These are phyloP conservation scores for Nebria ingens DNA, from an alignment of 1,140 invertebrate genomes.

Conservation along the genomic window DNA sequence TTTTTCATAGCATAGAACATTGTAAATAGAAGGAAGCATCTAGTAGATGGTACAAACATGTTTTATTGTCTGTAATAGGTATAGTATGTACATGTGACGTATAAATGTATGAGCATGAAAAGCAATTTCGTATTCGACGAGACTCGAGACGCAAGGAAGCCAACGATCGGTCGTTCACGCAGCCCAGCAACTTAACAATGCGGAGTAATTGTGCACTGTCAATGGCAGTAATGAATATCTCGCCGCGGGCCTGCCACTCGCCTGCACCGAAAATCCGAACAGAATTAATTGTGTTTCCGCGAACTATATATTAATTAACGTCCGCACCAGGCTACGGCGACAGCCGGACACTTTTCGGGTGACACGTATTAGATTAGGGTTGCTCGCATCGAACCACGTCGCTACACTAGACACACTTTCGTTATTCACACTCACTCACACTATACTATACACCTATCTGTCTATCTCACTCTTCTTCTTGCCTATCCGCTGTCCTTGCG, in stretches of 20 bases:
- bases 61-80: too few relatives aligned
- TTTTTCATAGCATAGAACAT: too few relatives aligned
- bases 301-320: conserved; percentile 9
- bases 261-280: conserved; percentile 6
- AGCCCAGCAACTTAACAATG: background rate
- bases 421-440: too few relatives aligned
- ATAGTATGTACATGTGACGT: background rate
- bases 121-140: background rate
- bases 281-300: conserved; percentile 8
- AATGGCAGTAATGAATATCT: conserved; percentile 9
- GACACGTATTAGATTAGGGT: conserved; percentile 8
- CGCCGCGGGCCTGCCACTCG: conserved; percentile 1
- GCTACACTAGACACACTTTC: too few relatives aligned
- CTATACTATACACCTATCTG: background rate
- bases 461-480: background rate
- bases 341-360: conserved; percentile 7
- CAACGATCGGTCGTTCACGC: background rate
- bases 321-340: conserved; percentile 1
- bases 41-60: too few relatives aligned
- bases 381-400: background rate
- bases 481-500: background rate
- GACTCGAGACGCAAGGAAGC: background rate
- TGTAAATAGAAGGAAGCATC: too few relatives aligned
- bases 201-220: conserved; percentile 2
- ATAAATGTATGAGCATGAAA: background rate